Conservation (phyloP, 1,140 invertebrate genomes). For the Ladona fulva region DNA sequence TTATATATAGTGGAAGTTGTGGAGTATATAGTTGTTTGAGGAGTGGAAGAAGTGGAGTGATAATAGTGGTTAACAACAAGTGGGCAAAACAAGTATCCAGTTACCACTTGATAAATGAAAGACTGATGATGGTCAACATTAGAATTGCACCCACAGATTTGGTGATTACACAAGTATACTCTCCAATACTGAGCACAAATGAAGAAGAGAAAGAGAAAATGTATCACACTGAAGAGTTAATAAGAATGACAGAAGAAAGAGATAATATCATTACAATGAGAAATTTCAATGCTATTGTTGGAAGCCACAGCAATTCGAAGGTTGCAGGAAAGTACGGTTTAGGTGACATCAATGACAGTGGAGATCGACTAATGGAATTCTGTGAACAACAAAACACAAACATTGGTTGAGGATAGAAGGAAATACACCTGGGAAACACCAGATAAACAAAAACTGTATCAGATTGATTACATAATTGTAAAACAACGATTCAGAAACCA, state of each 20-base stretch:
- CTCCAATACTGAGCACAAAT: constrained; percentile 11
- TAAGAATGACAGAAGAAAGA: constrained; percentile 13
- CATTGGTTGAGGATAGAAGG: no score
- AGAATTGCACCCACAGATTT: not conserved
- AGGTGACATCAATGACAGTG: not conserved
- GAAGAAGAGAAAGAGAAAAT: constrained; percentile 16
- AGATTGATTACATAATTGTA: constrained; percentile 18
- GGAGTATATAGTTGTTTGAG: no score
- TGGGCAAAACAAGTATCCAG: not conserved
- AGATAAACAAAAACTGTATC: constrained; percentile 12
- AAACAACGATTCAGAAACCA: constrained; percentile 18
- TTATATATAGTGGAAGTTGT: no score
- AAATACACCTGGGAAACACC: not conserved
- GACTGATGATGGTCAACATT: not conserved
- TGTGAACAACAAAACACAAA: not conserved
- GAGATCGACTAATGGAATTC: not conserved
- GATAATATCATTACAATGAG: constrained; percentile 18
- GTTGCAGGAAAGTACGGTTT: not conserved
- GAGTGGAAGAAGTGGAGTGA: not conserved
- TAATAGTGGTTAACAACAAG: not conserved
- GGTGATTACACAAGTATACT: constrained; percentile 15
- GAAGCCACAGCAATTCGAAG: not conserved
- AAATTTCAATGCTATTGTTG: constrained; percentile 18
- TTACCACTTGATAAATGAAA: no score
- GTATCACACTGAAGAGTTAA: constrained; percentile 10